Base-by-base conservation (phyloP, 2,797 vertebrate genomes). In the Alcedo quadribrachys region DNA sequence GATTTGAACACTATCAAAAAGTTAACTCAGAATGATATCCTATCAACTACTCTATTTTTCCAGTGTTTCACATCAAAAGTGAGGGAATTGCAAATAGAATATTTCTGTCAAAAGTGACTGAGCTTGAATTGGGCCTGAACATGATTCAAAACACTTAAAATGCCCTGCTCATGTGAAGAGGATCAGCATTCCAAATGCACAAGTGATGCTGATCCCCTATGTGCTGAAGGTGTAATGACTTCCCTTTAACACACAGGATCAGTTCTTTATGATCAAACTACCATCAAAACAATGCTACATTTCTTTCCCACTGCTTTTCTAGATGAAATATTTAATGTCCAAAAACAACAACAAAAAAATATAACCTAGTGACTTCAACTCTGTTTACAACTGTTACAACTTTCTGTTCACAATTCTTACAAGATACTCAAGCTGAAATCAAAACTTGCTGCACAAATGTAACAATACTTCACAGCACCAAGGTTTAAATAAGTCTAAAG, bases 401-500 rank as follows among this genome's bases (percentile, higher is more conserved):
- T 46, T 53, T 40, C 70, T 73, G 71, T 50, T 95, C 30, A 55
- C 18, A 50, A 5, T 48, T 46, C 68, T 42, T 62, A 2, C 58
- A 66, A 20, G 74, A 66, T 87, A 71, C 88, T 87, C 70, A 40
- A 81, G 62, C 42, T 78, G 78, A 90, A 76, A 92, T 74, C 43
- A 87, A 68, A 63, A 82, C 43, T 50, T 89, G 60, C 33, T 46
- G 57, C 33, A 76, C 67, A 89, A 93, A 85, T 90, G n/a, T 68
- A 85, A 91, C 42, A 11, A 43, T 53, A 33, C 85, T 95, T 94
- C 88, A 67, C 60, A 92, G 54, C 79, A 17, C 28, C 67, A 18
- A 43, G 30, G 65, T 69, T 92, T 89, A 91, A 82, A 81, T 79
- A 95, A 74, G 84, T 79, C 69, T 76, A 69, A 89, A 93, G 70